These are phyloP conservation scores for Saguinus imperator DNA, from an alignment of 2,113 vertebrate species.

Conservation along the genomic window DNA sequence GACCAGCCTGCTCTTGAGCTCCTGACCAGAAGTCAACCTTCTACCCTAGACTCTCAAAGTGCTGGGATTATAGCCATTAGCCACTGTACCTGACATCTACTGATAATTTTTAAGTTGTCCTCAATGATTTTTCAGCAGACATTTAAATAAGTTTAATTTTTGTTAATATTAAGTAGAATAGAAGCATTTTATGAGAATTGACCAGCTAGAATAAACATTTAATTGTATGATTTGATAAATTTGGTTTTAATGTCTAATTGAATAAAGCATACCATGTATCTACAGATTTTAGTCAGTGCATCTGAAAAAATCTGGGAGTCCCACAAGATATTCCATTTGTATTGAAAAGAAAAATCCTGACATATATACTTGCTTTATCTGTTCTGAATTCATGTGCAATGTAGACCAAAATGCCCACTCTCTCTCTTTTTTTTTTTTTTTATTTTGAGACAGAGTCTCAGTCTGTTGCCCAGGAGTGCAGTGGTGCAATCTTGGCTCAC, in stretches of 20 bases:
- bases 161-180: not conserved
- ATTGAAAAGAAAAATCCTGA: not conserved
- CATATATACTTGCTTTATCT: not conserved
- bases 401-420: not conserved
- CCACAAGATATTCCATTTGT: not conserved
- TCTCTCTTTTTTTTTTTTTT: not conserved
- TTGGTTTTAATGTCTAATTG: not conserved
- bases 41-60: no score
- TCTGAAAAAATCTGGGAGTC: not conserved
- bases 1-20: no score
- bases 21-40: no score
- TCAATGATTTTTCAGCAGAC: not conserved
- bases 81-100: no score
- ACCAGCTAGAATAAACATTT: not conserved
- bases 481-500: no score
- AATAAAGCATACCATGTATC: not conserved
- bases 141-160: not conserved
- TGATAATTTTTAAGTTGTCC: not conserved
- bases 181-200: not conserved
- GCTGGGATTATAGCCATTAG: no score
- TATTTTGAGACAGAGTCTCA: no score
- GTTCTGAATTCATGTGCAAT: not conserved
- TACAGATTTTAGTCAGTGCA: not conserved
- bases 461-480: no score
- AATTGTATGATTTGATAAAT: constrained; percentile 3